Conservation (phyloP, 2,797 vertebrate species). For the Enteromius unitaeniatus region DNA sequence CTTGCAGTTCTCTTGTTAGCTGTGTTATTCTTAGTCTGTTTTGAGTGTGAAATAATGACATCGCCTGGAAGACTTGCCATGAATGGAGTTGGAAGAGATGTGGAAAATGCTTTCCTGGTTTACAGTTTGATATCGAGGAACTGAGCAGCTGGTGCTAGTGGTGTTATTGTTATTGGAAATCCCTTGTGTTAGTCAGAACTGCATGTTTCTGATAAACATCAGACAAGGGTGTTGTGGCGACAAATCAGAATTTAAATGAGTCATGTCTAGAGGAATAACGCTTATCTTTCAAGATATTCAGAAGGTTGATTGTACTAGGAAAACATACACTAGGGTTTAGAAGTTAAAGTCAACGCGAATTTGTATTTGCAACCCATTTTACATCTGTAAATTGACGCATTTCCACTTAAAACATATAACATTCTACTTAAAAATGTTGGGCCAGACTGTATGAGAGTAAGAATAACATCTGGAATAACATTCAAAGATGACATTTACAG, state of each 20-base stretch:
- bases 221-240: slow-evolving; percentile 6
- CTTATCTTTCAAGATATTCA: slow-evolving; percentile 15
- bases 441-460: neutral
- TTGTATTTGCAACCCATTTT: neutral
- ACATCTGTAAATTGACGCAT: neutral
- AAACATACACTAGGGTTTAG: neutral
- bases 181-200: neutral
- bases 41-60: slow-evolving; percentile 48
- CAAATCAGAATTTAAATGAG: neutral
- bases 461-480: neutral
- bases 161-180: slow-evolving; percentile 25
- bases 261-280: neutral
- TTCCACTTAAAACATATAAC: neutral
- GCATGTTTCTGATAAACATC: slow-evolving; percentile 4
- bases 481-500: neutral
- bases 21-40: slow-evolving; percentile 60
- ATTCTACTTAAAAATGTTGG: no score
- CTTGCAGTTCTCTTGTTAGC: slow-evolving; percentile 42
- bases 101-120: slow-evolving; percentile 26
- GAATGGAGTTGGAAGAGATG: slow-evolving; percentile 33
- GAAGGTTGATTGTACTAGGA: neutral
- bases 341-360: neutral
- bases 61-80: slow-evolving; percentile 46
- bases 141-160: neutral
- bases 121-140: slow-evolving; percentile 38